phyloP scores from a whole-genome alignment of 2,888 invertebrate species.

The Melipona bicolor region DNA sequence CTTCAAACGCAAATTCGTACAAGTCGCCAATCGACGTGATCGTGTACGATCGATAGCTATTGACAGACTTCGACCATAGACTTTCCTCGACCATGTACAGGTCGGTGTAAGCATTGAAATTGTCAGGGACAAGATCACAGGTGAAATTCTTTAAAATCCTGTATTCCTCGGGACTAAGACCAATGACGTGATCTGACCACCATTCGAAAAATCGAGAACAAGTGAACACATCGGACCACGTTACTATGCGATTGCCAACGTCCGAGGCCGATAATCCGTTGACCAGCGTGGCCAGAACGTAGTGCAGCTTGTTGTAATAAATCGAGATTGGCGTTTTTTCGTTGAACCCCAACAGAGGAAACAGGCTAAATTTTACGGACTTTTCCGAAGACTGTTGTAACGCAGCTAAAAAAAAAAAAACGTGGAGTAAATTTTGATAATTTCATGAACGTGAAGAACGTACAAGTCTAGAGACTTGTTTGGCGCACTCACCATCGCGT shows the following conservation, averaged over 20 bases:
- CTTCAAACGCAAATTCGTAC: conserved; percentile 61
- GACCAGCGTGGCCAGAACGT: conserved; percentile 74
- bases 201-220: conserved; percentile 74
- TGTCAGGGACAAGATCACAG: conserved; percentile 73
- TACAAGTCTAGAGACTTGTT: too few species aligned
- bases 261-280: conserved; percentile 74
- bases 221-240: conserved; percentile 48
- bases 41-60: conserved; percentile 70
- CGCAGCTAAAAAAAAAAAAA: conserved; percentile 6
- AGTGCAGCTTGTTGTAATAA: conserved; percentile 71
- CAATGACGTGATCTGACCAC: conserved; percentile 69
- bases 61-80: conserved; percentile 69
- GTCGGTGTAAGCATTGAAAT: conserved; percentile 77
- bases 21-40: conserved; percentile 63
- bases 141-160: conserved; percentile 73
- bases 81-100: conserved; percentile 64
- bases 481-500: conserved; percentile 13
- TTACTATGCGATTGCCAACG: conserved; percentile 62
- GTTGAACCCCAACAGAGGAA: conserved; percentile 76
- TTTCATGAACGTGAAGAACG: not conserved
- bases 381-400: conserved; percentile 21
- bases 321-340: conserved; percentile 71
- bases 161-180: conserved; percentile 73
- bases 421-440: not conserved
- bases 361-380: conserved; percentile 62